Evolutionary conservation across 2,888 invertebrate species (phyloP), one percentile per base, ranked within the genome.

Genomic region (Aethes cnicana): DNA sequence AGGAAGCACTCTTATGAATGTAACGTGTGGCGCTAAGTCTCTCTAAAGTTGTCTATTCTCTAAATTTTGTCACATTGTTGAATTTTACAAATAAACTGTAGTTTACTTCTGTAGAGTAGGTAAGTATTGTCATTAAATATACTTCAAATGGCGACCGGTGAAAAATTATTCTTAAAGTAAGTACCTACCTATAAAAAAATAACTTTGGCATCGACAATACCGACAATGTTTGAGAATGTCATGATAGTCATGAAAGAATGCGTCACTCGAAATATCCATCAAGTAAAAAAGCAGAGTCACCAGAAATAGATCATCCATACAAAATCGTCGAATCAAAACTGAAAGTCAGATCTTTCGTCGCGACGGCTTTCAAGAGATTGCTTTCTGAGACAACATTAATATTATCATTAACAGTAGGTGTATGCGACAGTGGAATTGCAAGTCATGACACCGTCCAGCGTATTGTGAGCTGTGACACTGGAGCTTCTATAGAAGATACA

Each of bases 381-480:
- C 78, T 85, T 77, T 81, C 72, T 71, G 62, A 81, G 82, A 83
- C 81, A 85, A 79, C 75, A 83, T 84, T 84, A 86, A 86, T 86
- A 84, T 84, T 86, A 82, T 86, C 85, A 85, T 87, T 88, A 84
- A 72, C 64, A 72, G 79, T 73, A 83, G 86, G 88, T 85, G 82
- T 71, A 80, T 81, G 81, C 84, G 86, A 88, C 87, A 86, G 69
- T 72, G 64, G 77, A 81, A 77, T 66, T 52, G 78, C 87, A 59
- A 83, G 88, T 89, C 88, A 89, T 72, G 61, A 61, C 63, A 50
- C 47, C 56, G 57, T 67, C 81, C 78, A 81, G 54, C 47, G 5
- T 11, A 11, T 1, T 1, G 3, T 66, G 84, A 79, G 46, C 81
- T 50, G 53, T 74, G 62, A 61, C 64, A 61, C 23, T 66, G 58